A percentile compares a stretch with the other conserved stretches of the same genome.
Evolutionary conservation across 1,140 invertebrate species (phyloP).

Genomic region (Drosophila simulans): DNA sequence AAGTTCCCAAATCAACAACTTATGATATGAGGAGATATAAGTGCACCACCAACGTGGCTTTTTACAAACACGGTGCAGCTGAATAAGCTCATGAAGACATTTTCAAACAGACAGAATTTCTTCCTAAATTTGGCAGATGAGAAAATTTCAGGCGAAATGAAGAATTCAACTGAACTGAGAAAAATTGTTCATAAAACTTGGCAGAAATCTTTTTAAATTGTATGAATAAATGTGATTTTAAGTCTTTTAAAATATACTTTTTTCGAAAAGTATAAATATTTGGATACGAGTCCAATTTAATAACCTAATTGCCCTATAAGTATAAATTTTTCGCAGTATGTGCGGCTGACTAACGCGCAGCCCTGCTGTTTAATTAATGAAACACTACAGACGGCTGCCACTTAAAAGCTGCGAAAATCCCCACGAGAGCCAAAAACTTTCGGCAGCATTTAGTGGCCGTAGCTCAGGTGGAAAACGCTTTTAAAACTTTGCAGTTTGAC

Average conservation of each 20-base stretch:
- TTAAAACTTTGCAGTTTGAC: slow-evolving; percentile 65
- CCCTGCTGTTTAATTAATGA: slow-evolving; percentile 65
- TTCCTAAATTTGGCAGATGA: slow-evolving; percentile 1
- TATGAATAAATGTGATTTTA: no score
- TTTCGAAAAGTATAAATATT: no score
- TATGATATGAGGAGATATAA: slow-evolving; percentile 1
- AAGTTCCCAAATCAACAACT: slow-evolving; percentile 28
- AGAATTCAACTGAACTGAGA: slow-evolving; percentile 10
- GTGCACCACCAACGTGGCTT: slow-evolving; percentile 10
- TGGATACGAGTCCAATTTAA: no score
- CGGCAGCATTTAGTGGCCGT: slow-evolving; percentile 56
- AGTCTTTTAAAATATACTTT: no score
- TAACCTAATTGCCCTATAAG: no score
- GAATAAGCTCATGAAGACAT: slow-evolving; percentile 51
- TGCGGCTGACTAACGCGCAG: slow-evolving; percentile 10
- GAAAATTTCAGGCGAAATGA: slow-evolving; percentile 31
- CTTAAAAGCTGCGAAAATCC: slow-evolving; percentile 29
- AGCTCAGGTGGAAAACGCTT: slow-evolving; percentile 68
- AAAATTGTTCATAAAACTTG: neutral
- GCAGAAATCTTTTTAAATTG: neutral
- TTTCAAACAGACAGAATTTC: slow-evolving; percentile 11
- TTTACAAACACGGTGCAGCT: slow-evolving; percentile 32
- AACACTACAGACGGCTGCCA: slow-evolving; percentile 48
- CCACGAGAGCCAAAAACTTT: slow-evolving; percentile 47
- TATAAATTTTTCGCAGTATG: slow-evolving; percentile 3